A percentile compares a stretch with the other conserved stretches of the same genome.
These are phyloP conservation scores for Macroramphosus scolopax DNA, from an alignment of 2,797 vertebrate genomes.

Conservation along the genomic window DNA sequence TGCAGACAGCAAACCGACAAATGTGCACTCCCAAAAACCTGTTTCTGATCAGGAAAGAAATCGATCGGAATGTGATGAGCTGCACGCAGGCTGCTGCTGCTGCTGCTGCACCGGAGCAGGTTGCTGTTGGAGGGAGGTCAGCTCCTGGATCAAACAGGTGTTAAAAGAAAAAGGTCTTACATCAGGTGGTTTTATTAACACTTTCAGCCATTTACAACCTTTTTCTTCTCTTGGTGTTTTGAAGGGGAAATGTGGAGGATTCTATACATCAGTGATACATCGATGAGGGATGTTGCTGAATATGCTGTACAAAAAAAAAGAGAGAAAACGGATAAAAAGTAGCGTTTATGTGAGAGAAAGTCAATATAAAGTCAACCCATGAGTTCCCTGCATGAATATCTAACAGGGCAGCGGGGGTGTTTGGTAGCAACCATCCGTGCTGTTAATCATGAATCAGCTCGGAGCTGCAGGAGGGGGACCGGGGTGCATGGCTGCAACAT, in stretches of 20 bases:
- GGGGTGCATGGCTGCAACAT: slow-evolving; percentile 39
- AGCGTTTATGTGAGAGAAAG: too few species aligned
- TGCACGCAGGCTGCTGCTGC: too few species aligned
- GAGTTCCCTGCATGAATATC: not conserved
- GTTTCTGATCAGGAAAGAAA: too few species aligned
- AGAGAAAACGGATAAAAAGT: too few species aligned
- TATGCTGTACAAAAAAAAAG: too few species aligned
- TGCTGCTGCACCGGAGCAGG: too few species aligned
- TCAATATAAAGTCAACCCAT: too few species aligned
- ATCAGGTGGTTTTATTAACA: not conserved
- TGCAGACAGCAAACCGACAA: slow-evolving; percentile 14
- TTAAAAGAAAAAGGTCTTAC: not conserved
- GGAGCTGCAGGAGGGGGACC: slow-evolving; percentile 19
- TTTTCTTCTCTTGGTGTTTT: not conserved
- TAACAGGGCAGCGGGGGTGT: not conserved
- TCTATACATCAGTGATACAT: not conserved
- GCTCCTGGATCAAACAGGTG: slow-evolving; percentile 67
- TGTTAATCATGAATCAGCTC: too few species aligned
- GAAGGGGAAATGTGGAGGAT: not conserved
- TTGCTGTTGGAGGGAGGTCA: too few species aligned
- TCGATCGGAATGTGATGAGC: too few species aligned
- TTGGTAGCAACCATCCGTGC: not conserved
- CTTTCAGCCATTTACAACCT: not conserved
- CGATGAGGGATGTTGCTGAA: too few species aligned
- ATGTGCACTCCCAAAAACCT: too few species aligned